A percentile compares a stretch with the other conserved stretches of the same genome.
Evolutionary conservation across 2,113 vertebrate species (phyloP).

Genomic region (Phrynosoma blainvillii): DNA sequence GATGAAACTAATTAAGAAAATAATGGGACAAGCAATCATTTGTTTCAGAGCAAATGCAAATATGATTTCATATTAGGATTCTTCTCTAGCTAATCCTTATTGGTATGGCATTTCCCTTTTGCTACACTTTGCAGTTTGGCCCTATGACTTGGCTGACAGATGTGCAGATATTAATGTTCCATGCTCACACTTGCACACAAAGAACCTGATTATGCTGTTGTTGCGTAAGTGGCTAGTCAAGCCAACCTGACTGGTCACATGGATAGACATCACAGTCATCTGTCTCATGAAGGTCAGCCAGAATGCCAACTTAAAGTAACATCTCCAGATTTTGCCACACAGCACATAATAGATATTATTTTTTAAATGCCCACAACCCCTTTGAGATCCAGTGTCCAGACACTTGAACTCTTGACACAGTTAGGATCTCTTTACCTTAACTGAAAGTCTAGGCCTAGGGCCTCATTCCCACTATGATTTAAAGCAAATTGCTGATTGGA

Average conservation of each 20-base stretch:
- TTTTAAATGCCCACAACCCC: not conserved
- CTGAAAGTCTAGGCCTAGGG: not conserved
- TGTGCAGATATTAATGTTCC: not conserved
- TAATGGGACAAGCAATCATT: not conserved
- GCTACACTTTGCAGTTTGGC: not conserved
- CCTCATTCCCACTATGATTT: no score
- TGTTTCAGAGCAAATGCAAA: not conserved
- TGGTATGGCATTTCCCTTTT: not conserved
- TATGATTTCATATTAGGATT: not conserved
- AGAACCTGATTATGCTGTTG: not conserved
- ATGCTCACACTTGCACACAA: not conserved
- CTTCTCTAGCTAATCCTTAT: not conserved
- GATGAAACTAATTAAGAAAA: not conserved
- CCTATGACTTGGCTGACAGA: not conserved
- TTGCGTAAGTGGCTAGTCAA: not conserved
- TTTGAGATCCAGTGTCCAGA: not conserved
- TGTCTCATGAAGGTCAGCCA: not conserved
- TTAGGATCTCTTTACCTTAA: not conserved
- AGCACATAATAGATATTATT: not conserved
- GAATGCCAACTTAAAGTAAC: not conserved
- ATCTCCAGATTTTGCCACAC: not conserved
- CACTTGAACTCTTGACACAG: not conserved
- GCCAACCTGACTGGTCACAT: not conserved
- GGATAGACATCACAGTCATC: not conserved
- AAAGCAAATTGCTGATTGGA: no score